Evolutionary conservation across 92 coral and sea anemone species (phyloP).

Genomic region (Plumapathes pennacea): DNA sequence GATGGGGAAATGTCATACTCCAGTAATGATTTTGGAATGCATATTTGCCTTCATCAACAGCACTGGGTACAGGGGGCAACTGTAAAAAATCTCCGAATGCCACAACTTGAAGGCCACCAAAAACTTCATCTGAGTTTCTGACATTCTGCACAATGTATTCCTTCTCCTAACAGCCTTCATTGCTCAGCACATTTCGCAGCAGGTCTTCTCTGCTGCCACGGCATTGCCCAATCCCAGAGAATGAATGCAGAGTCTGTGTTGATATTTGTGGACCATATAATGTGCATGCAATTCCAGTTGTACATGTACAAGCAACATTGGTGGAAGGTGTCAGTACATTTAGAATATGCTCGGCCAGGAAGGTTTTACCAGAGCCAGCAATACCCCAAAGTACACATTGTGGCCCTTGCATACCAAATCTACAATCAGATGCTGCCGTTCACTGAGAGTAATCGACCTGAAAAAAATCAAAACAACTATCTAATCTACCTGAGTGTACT

Average conservation of each 20-base stretch:
- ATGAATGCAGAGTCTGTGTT: slow-evolving; percentile 51
- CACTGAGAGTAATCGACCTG: too few species aligned
- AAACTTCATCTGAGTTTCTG: slow-evolving; percentile 3
- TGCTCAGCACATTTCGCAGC: slow-evolving; percentile 9
- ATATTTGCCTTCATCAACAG: slow-evolving; percentile 22
- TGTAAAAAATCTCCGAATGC: slow-evolving; percentile 59
- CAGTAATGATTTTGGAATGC: slow-evolving; percentile 40
- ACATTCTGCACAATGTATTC: slow-evolving; percentile 23
- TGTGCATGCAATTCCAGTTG: slow-evolving; percentile 47
- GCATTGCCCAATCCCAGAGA: slow-evolving; percentile 46
- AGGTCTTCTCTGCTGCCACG: slow-evolving; percentile 13
- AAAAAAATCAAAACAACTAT: too few species aligned
- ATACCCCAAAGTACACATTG: slow-evolving; percentile 32
- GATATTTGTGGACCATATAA: background rate
- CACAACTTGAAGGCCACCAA: slow-evolving; percentile 65
- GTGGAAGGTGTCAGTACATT: background rate
- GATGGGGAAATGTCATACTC: slow-evolving; percentile 42
- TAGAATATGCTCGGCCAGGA: background rate
- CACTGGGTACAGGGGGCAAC: slow-evolving; percentile 52
- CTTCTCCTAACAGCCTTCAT: slow-evolving; percentile 9
- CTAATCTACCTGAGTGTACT: too few species aligned
- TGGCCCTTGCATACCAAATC: slow-evolving; percentile 20
- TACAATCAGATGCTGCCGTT: slow-evolving; percentile 5
- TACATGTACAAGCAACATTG: slow-evolving; percentile 21
- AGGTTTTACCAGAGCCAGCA: slow-evolving; percentile 31